These are phyloP conservation scores for Epirrita christyi DNA, from an alignment of 2,888 invertebrate species.

Conservation along the genomic window DNA sequence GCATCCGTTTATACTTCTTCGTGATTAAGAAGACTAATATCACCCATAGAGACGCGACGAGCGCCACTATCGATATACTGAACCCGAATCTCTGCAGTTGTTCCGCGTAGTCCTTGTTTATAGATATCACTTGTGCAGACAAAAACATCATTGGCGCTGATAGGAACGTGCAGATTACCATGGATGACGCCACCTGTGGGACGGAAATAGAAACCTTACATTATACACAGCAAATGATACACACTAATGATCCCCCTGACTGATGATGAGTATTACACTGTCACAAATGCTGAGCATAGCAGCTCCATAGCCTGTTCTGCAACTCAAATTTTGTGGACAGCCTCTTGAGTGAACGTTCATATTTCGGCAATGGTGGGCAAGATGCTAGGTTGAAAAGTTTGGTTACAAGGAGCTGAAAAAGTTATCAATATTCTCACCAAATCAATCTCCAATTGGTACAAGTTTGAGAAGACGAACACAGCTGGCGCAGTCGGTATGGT, in stretches of 20 bases:
- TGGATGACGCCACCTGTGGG: slow-evolving; percentile 93
- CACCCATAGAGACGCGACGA: slow-evolving; percentile 92
- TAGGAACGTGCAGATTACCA: slow-evolving; percentile 97
- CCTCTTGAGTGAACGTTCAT: too few relatives aligned
- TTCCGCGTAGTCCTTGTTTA: slow-evolving; percentile 91
- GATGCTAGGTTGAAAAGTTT: too few relatives aligned
- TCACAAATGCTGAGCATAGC: too few relatives aligned
- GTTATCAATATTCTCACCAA: slow-evolving; percentile 85
- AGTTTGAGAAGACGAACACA: slow-evolving; percentile 96
- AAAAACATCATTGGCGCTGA: slow-evolving; percentile 98
- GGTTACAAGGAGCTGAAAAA: too few relatives aligned
- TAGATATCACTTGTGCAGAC: slow-evolving; percentile 95
- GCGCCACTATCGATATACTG: slow-evolving; percentile 92
- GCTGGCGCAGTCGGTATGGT: slow-evolving; percentile 98
- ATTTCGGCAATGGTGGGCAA: too few relatives aligned
- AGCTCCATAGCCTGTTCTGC: too few relatives aligned
- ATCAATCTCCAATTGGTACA: slow-evolving; percentile 94
- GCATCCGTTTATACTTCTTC: slow-evolving; percentile 90
- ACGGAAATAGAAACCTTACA: slow-evolving; percentile 3
- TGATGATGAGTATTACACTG: too few relatives aligned
- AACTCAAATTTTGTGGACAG: too few relatives aligned
- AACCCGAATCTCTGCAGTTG: slow-evolving; percentile 92
- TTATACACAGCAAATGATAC: not conserved
- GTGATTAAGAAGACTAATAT: slow-evolving; percentile 89
- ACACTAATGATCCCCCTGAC: too few relatives aligned